Evolutionary conservation across 2,888 invertebrate genomes (phyloP).

Genomic region (Dugesia japonica): DNA sequence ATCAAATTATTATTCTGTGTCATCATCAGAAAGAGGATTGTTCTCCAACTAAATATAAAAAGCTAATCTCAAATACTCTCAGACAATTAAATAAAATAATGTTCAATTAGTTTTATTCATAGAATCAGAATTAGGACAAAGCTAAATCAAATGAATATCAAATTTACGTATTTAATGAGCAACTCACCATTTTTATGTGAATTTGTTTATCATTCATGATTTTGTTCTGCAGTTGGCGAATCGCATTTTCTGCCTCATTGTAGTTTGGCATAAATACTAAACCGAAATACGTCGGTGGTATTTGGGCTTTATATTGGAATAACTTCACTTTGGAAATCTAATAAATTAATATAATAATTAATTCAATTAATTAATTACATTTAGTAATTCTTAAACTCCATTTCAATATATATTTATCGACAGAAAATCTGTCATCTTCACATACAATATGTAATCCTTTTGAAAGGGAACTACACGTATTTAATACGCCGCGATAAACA

Average conservation of each 20-base stretch:
- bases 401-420: too few relatives aligned
- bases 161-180: background rate
- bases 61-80: background rate
- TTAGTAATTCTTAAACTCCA: too few relatives aligned
- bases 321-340: background rate
- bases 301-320: background rate
- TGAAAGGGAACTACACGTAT: too few relatives aligned
- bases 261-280: background rate
- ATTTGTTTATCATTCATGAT: background rate
- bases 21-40: background rate
- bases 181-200: background rate
- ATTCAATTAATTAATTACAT: too few relatives aligned
- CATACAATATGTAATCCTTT: too few relatives aligned
- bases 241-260: background rate
- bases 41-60: background rate
- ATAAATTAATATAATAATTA: background rate
- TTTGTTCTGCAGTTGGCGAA: background rate
- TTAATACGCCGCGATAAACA: too few relatives aligned
- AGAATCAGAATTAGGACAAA: background rate
- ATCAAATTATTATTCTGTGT: background rate
- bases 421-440: too few relatives aligned
- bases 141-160: background rate
- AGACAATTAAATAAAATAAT: background rate
- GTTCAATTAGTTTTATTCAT: background rate
- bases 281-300: background rate